Base-by-base conservation (phyloP, 2,113 vertebrate species). In the Dicrurus megarhynchus region DNA sequence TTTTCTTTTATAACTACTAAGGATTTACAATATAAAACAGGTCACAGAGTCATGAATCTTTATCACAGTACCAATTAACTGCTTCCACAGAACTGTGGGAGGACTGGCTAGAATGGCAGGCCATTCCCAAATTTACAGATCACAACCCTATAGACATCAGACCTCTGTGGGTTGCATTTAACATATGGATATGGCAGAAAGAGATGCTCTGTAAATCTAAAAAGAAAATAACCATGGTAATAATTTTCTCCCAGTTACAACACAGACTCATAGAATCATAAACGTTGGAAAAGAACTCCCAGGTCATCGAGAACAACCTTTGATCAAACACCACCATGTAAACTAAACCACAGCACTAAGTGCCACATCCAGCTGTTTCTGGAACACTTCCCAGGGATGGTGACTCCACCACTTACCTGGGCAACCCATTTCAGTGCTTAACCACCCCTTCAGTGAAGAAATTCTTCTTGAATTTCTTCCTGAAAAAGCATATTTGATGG, bases 141-240 rank as follows among this genome's bases (percentile, higher is more conserved):
- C 41, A 28, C 24, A 78, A 10, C 42, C 32, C 28, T 68, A 35
- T 1, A 59, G n/a, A 57, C 26, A 67, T 2, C 22, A 67, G 47
- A 41, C 8, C 26, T 37, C 50, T 49, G 6, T 27, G 24, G 19
- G 21, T 39, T 30, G 35, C 6, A 12, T 33, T 21, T 49, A 61
- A 19, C 0, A 1, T 2, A 22, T 0, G 7, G 39, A 77, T 55
- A 69, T 1, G 23, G 21, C 2, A n/a, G 41, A 47, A 10, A 85
- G 21, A 60, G 16, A 56, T 1, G 7, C 13, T 56, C 23, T 33
- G 12, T 55, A 71, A 71, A 61, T 15, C 15, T 27, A 46, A 78
- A 57, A 28, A 8, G 5, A 63, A 53, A 77, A 24, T 5, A 39
- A 59, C 5, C 2, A 17, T 3, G 2, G 35, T 15, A 49, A 57